Percentiles rank a stretch among this genome's conserved stretches.
These are phyloP conservation scores for Decapterus maruadsi DNA, from an alignment of 2,797 vertebrate genomes.

Conservation along the genomic window DNA sequence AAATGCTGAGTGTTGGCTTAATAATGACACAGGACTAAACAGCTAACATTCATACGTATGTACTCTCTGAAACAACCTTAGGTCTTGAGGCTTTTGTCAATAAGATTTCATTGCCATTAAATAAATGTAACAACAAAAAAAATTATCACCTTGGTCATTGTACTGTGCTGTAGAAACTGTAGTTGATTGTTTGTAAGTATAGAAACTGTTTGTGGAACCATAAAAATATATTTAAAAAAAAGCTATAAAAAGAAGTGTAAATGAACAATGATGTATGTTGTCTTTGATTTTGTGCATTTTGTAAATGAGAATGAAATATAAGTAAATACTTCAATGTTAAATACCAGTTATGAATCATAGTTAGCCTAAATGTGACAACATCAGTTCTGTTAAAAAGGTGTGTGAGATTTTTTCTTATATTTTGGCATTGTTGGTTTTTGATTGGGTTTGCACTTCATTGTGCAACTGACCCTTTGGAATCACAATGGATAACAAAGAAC, in stretches of 20 bases:
- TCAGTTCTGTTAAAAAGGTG: slow-evolving; percentile 81
- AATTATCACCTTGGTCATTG: slow-evolving; percentile 85
- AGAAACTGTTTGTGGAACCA: slow-evolving; percentile 86
- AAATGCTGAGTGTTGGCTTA: slow-evolving; percentile 63
- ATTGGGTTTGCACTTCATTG: slow-evolving; percentile 68
- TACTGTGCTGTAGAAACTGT: slow-evolving; percentile 92
- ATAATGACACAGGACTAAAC: slow-evolving; percentile 62
- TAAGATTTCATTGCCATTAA: slow-evolving; percentile 83
- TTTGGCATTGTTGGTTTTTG: slow-evolving; percentile 73
- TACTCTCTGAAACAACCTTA: slow-evolving; percentile 75
- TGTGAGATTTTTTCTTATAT: slow-evolving; percentile 80
- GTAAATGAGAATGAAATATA: slow-evolving; percentile 84
- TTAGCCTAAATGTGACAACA: slow-evolving; percentile 83
- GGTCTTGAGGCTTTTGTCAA: slow-evolving; percentile 82
- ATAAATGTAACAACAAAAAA: slow-evolving; percentile 81
- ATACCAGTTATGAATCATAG: slow-evolving; percentile 80
- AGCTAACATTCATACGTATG: slow-evolving; percentile 73
- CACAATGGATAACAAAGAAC: slow-evolving; percentile 76
- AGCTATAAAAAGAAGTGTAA: slow-evolving; percentile 77
- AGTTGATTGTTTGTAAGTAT: slow-evolving; percentile 91
- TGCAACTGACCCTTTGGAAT: slow-evolving; percentile 70
- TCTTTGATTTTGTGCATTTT: slow-evolving; percentile 88
- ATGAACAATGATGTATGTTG: slow-evolving; percentile 85
- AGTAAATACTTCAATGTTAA: slow-evolving; percentile 83
- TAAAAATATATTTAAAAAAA: slow-evolving; percentile 76